Evolutionary conservation across 2,888 invertebrate species (phyloP).

Genomic region (Apamea sordens): DNA sequence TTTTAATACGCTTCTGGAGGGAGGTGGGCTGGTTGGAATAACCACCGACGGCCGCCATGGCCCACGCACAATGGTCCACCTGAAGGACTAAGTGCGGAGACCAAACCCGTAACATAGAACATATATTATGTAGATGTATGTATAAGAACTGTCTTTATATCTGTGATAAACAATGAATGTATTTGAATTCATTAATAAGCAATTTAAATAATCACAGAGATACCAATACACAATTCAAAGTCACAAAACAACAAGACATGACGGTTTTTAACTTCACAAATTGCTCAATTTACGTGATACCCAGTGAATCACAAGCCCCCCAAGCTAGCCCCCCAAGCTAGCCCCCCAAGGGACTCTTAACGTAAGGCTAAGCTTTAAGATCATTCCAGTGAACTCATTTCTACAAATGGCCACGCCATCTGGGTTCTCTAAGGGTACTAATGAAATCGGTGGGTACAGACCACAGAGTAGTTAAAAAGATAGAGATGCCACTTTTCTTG

Average conservation of each 20-base stretch:
- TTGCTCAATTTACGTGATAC: conserved; percentile 13
- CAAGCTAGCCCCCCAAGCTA: conserved; percentile 40
- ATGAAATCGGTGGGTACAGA: conserved; percentile 55
- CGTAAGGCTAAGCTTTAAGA: conserved; percentile 42
- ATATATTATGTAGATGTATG: no score
- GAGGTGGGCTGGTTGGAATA: no score
- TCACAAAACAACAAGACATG: conserved; percentile 4
- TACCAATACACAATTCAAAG: background rate
- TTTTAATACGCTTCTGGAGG: no score
- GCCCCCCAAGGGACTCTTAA: conserved; percentile 43
- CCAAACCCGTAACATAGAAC: no score
- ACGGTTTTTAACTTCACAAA: conserved; percentile 5
- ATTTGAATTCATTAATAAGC: no score
- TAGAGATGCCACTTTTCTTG: conserved; percentile 15
- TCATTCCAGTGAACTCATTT: conserved; percentile 59
- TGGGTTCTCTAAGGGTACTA: conserved; percentile 53
- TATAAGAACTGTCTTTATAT: no score
- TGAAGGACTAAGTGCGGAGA: no score
- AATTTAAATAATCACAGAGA: no score
- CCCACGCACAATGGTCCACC: no score
- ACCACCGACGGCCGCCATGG: no score
- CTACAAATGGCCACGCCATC: conserved; percentile 56
- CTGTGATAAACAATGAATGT: background rate
- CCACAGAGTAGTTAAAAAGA: conserved; percentile 39
- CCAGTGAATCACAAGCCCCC: conserved; percentile 17